These are phyloP conservation scores for Apamea anceps DNA, from an alignment of 2,888 invertebrate genomes.

Conservation along the genomic window DNA sequence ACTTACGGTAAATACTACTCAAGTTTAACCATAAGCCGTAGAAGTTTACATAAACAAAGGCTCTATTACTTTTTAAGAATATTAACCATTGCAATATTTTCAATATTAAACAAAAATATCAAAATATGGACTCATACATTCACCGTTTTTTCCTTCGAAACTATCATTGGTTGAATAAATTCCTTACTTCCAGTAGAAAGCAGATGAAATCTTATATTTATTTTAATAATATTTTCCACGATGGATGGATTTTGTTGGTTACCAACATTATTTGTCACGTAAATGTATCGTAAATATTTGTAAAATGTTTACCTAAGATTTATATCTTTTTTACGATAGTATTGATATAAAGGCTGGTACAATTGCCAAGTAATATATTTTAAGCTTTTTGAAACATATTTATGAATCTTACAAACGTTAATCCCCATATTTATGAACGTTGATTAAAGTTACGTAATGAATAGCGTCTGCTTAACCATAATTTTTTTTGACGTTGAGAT, in stretches of 20 bases:
- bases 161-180: conserved; percentile 62
- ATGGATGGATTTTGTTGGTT: conserved; percentile 23
- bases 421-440: neutral
- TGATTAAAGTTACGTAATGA: neutral
- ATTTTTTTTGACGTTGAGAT: neutral
- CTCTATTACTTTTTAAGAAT: neutral
- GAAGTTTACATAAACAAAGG: neutral
- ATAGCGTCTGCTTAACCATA: neutral
- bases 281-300: conserved; percentile 7
- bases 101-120: conserved; percentile 36
- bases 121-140: conserved; percentile 12
- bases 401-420: neutral
- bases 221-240: conserved; percentile 13
- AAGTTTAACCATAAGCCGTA: neutral
- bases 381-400: neutral
- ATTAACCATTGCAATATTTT: conserved; percentile 16
- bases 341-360: neutral
- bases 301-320: neutral
- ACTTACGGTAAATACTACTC: neutral
- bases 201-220: conserved; percentile 35
- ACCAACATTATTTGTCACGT: neutral
- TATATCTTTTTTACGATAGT: neutral
- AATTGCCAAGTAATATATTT: neutral
- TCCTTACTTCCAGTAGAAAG: conserved; percentile 50
- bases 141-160: conserved; percentile 50